Evolutionary conservation across 2,888 invertebrate genomes (phyloP).

Genomic region (Ophraella communa): DNA sequence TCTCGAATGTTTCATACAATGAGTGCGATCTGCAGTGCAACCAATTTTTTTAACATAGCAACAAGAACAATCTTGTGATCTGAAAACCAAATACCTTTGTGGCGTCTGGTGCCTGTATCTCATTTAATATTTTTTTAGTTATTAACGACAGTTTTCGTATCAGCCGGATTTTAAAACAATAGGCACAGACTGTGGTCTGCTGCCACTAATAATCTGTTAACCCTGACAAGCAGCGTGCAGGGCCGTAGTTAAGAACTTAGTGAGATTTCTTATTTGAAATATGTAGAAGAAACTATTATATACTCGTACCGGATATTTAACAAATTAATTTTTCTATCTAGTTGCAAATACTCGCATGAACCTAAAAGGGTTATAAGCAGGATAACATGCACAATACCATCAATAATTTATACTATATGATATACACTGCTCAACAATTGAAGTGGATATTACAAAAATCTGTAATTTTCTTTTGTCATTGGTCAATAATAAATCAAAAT

Average conservation of each 20-base stretch:
- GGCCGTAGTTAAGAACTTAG: slow-evolving; percentile 9
- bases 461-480: too few relatives aligned
- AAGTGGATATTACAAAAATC: too few relatives aligned
- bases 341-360: too few relatives aligned
- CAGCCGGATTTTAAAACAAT: slow-evolving; percentile 41
- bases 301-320: too few relatives aligned
- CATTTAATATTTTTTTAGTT: slow-evolving; percentile 35
- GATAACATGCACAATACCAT: too few relatives aligned
- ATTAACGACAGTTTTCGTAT: slow-evolving; percentile 38
- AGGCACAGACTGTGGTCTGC: slow-evolving; percentile 38
- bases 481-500: too few relatives aligned
- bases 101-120: slow-evolving; percentile 31
- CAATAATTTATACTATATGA: too few relatives aligned
- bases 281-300: too few relatives aligned
- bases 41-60: slow-evolving; percentile 4
- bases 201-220: slow-evolving; percentile 47
- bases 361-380: too few relatives aligned
- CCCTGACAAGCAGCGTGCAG: slow-evolving; percentile 38
- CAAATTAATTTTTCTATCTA: too few relatives aligned
- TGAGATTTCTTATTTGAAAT: not conserved
- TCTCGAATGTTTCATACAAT: not conserved
- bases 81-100: slow-evolving; percentile 23
- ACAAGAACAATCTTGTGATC: slow-evolving; percentile 19
- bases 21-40: slow-evolving; percentile 2
- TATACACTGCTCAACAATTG: too few relatives aligned